Evolutionary conservation across 2,888 invertebrate genomes (phyloP).

Genomic region (Sylvicola cinctus): DNA sequence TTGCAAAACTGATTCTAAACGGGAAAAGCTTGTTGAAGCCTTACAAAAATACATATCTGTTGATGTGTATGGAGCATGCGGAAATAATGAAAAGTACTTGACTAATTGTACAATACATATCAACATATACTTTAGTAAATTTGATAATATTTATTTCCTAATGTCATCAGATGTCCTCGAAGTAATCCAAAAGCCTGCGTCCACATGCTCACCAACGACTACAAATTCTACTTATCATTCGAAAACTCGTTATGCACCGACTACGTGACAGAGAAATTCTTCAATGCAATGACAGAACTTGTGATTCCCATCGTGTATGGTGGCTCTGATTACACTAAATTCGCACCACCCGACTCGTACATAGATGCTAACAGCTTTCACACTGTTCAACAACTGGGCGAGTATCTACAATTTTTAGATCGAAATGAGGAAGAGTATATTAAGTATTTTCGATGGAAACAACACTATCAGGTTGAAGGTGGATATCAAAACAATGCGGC

Average conservation of each 20-base stretch:
- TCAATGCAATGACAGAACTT: conserved; percentile 15
- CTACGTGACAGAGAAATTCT: conserved; percentile 45
- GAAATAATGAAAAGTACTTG: conserved; percentile 11
- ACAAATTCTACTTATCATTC: conserved; percentile 45
- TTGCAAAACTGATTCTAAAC: conserved; percentile 18
- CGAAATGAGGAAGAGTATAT: conserved; percentile 33
- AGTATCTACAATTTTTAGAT: conserved; percentile 26
- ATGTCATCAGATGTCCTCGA: conserved; percentile 3
- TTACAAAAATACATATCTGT: conserved; percentile 28
- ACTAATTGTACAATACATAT: too few relatives aligned
- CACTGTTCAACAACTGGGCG: conserved; percentile 32
- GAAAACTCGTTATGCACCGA: conserved; percentile 48
- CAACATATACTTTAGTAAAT: background rate
- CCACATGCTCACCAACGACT: conserved; percentile 28
- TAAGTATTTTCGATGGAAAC: conserved; percentile 45
- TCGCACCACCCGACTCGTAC: conserved; percentile 38
- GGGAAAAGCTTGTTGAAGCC: conserved; percentile 20
- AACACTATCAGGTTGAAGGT: conserved; percentile 26
- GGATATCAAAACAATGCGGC: conserved; percentile 5
- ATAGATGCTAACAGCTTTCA: conserved; percentile 42
- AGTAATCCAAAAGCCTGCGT: conserved; percentile 18
- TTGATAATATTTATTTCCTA: background rate
- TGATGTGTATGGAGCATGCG: conserved; percentile 34
- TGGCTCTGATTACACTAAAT: conserved; percentile 36
- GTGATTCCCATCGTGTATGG: conserved; percentile 46